Evolutionary conservation across 1,140 invertebrate species (phyloP).

Genomic region (Anastatus disparis): DNA sequence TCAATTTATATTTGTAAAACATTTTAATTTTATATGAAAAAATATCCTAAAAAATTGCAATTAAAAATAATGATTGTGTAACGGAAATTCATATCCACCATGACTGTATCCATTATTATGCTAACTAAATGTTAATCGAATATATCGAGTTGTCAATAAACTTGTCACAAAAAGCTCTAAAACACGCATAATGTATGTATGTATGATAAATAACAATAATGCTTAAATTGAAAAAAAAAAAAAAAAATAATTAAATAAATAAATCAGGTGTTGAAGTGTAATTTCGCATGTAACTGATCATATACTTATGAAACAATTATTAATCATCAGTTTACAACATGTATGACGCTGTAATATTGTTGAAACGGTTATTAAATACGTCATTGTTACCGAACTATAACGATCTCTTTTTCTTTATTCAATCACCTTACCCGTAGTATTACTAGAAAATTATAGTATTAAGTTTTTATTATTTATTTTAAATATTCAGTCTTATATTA

Average conservation of each 20-base stretch:
- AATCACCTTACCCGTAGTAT: background rate
- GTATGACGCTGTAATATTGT: slow-evolving; percentile 65
- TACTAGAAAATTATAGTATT: too few species aligned
- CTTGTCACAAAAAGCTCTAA: background rate
- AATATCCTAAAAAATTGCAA: too few species aligned
- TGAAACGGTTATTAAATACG: slow-evolving; percentile 68
- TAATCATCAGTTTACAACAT: slow-evolving; percentile 32
- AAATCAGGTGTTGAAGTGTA: slow-evolving; percentile 29
- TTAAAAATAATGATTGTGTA: too few species aligned
- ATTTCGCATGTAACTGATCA: slow-evolving; percentile 60
- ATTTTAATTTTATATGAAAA: too few species aligned
- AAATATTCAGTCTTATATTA: too few species aligned
- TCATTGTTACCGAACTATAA: slow-evolving; percentile 66
- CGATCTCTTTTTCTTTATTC: slow-evolving; percentile 11
- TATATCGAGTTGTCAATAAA: too few species aligned
- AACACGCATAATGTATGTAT: slow-evolving; percentile 59
- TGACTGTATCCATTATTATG: too few species aligned
- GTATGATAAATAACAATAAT: slow-evolving; percentile 60
- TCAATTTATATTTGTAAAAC: too few species aligned
- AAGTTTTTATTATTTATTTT: too few species aligned
- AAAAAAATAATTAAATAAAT: slow-evolving; percentile 36
- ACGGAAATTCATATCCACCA: too few species aligned
- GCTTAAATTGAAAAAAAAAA: slow-evolving; percentile 5
- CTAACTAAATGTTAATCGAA: too few species aligned
- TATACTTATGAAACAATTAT: slow-evolving; percentile 42